Evolutionary conservation across 1,140 invertebrate species (phyloP).

Genomic region (Euura lappo): DNA sequence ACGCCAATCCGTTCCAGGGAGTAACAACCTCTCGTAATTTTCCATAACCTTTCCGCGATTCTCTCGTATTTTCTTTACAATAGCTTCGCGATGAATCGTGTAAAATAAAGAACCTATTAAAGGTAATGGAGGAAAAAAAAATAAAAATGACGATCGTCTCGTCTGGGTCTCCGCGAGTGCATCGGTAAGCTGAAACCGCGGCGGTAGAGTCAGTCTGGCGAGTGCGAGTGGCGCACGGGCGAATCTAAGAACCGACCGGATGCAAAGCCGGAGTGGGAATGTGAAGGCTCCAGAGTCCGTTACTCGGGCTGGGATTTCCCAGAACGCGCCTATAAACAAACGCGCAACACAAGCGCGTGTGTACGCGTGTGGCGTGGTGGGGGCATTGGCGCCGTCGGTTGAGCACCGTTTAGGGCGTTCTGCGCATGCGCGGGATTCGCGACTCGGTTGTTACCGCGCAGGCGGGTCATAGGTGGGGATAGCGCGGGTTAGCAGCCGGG

Average conservation of each 20-base stretch:
- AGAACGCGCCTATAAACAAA: slow-evolving; percentile 58
- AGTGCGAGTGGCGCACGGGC: neutral
- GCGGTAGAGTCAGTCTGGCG: neutral
- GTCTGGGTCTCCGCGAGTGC: neutral
- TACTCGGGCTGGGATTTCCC: slow-evolving; percentile 53
- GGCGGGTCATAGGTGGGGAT: slow-evolving; percentile 36
- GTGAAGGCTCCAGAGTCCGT: slow-evolving; percentile 47
- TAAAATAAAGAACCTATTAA: too few relatives aligned
- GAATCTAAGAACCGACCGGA: slow-evolving; percentile 43
- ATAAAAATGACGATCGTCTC: too few relatives aligned
- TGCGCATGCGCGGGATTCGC: slow-evolving; percentile 42
- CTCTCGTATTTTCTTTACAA: too few relatives aligned
- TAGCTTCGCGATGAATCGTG: too few relatives aligned
- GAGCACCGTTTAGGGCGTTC: slow-evolving; percentile 26
- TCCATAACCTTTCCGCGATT: too few relatives aligned
- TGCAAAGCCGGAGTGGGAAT: slow-evolving; percentile 54
- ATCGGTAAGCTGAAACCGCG: neutral
- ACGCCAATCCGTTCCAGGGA: neutral
- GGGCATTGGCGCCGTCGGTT: slow-evolving; percentile 33
- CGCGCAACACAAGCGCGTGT: slow-evolving; percentile 33
- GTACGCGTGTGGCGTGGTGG: neutral
- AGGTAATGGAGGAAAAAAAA: too few relatives aligned
- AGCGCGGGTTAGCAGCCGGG: slow-evolving; percentile 56
- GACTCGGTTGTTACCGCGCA: slow-evolving; percentile 16
- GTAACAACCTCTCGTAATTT: too few relatives aligned